phyloP scores from a whole-genome alignment of 2,113 vertebrate species.

The Eonycteris spelaea region DNA sequence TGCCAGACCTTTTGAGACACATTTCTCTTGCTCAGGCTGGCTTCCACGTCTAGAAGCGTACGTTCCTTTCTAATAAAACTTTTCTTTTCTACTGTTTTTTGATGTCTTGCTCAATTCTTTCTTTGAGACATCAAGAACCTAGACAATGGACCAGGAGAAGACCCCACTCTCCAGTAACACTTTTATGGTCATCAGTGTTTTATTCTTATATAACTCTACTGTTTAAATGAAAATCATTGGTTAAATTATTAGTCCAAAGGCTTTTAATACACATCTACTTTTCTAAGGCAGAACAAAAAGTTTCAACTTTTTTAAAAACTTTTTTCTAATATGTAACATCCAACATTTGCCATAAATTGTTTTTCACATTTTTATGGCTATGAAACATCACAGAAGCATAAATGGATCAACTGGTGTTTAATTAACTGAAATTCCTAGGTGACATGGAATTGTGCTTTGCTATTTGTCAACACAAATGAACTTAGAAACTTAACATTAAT shows the following conservation, averaged over 20 bases:
- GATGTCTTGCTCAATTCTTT: too few relatives aligned
- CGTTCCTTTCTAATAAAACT: too few relatives aligned
- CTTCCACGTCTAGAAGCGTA: too few relatives aligned
- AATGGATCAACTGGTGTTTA: constrained; percentile 31
- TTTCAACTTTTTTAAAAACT: neutral
- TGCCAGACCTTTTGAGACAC: too few relatives aligned
- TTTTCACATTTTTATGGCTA: neutral
- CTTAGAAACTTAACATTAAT: neutral
- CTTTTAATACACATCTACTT: neutral
- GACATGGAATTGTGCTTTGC: neutral
- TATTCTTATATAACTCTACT: neutral
- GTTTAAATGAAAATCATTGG: neutral
- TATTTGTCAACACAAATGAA: constrained; percentile 4
- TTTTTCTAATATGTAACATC: neutral
- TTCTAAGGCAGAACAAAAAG: neutral
- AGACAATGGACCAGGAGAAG: too few relatives aligned
- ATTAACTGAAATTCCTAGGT: constrained; percentile 3
- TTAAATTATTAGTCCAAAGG: neutral
- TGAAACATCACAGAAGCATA: rapidly evolving
- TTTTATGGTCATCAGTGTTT: neutral
- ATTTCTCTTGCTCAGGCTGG: too few relatives aligned
- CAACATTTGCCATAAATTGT: neutral
- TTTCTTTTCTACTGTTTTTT: too few relatives aligned
- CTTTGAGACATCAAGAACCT: too few relatives aligned
- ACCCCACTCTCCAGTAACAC: too few relatives aligned